These are phyloP conservation scores for Abscondita cerata DNA, from an alignment of 2,888 invertebrate genomes.

Conservation along the genomic window DNA sequence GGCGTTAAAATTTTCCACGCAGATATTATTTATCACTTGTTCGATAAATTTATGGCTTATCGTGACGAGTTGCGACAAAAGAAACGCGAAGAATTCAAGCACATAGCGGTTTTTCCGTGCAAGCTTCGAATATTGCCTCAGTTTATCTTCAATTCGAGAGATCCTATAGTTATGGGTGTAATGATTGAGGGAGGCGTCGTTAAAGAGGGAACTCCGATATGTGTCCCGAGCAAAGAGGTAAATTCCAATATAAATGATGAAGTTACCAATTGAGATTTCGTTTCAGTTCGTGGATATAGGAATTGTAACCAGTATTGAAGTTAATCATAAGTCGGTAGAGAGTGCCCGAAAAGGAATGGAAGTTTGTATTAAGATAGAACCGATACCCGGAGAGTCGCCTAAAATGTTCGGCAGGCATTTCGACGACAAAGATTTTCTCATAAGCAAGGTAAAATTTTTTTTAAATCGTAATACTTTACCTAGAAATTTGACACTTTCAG, in stretches of 20 bases:
- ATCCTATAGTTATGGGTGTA: constrained; percentile 97
- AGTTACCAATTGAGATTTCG: constrained; percentile 30
- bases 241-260: constrained; percentile 45
- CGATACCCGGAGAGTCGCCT: constrained; percentile 96
- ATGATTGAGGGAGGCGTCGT: constrained; percentile 94
- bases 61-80: constrained; percentile 89
- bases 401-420: constrained; percentile 99
- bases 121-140: constrained; percentile 85
- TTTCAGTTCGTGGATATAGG: constrained; percentile 93
- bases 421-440: constrained; percentile 92
- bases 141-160: constrained; percentile 97
- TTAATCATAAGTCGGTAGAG: constrained; percentile 94
- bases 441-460: constrained; percentile 83
- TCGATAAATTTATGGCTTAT: constrained; percentile 95
- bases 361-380: constrained; percentile 96
- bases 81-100: constrained; percentile 94
- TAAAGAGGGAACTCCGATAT: constrained; percentile 96
- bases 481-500: too few species aligned
- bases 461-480: too few species aligned
- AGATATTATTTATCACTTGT: constrained; percentile 99
- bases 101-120: constrained; percentile 98
- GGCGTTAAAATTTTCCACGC: constrained; percentile 97
- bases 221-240: constrained; percentile 96
- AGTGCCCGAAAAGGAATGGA: constrained; percentile 95
- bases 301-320: constrained; percentile 92